These are phyloP conservation scores for Nomada lathburiana DNA, from an alignment of 2,888 invertebrate genomes.

Conservation along the genomic window DNA sequence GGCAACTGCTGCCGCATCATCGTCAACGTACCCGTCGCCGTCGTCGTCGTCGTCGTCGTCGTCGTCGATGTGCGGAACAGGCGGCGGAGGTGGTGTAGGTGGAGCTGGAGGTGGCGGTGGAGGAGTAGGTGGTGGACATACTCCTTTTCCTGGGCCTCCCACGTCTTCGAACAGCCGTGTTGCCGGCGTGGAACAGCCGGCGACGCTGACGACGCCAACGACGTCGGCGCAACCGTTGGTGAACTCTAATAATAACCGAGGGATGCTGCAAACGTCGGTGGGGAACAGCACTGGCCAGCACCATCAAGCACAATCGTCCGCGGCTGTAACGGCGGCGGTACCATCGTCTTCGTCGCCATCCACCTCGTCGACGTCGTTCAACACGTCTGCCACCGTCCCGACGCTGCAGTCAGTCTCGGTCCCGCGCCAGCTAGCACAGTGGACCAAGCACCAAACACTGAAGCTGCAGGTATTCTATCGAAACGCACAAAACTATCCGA, in stretches of 20 bases:
- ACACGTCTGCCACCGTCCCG: slow-evolving; percentile 67
- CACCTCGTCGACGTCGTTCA: slow-evolving; percentile 58
- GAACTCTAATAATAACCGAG: slow-evolving; percentile 82
- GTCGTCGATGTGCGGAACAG: slow-evolving; percentile 50
- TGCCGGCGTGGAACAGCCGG: slow-evolving; percentile 64
- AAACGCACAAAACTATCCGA: neutral
- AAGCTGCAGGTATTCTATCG: slow-evolving; percentile 79
- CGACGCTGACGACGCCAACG: slow-evolving; percentile 65
- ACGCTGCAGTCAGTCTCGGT: slow-evolving; percentile 76
- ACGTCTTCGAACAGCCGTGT: slow-evolving; percentile 60
- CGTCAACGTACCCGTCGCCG: slow-evolving; percentile 51
- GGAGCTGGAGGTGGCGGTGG: slow-evolving; percentile 59
- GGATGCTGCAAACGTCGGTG: slow-evolving; percentile 76
- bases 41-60: slow-evolving; percentile 49
- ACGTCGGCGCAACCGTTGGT: slow-evolving; percentile 72
- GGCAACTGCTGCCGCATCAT: slow-evolving; percentile 33
- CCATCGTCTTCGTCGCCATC: slow-evolving; percentile 69
- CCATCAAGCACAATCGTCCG: slow-evolving; percentile 64
- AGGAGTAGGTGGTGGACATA: slow-evolving; percentile 57
- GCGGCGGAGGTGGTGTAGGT: slow-evolving; percentile 52
- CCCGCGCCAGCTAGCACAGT: slow-evolving; percentile 80
- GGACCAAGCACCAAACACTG: slow-evolving; percentile 82
- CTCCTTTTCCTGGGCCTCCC: slow-evolving; percentile 58
- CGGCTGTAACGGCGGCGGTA: slow-evolving; percentile 64
- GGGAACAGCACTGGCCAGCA: slow-evolving; percentile 69